A percentile compares a stretch with the other conserved stretches of the same genome.
phyloP scores from a whole-genome alignment of 2,113 vertebrate species.

The Leptodactylus fuscus region DNA sequence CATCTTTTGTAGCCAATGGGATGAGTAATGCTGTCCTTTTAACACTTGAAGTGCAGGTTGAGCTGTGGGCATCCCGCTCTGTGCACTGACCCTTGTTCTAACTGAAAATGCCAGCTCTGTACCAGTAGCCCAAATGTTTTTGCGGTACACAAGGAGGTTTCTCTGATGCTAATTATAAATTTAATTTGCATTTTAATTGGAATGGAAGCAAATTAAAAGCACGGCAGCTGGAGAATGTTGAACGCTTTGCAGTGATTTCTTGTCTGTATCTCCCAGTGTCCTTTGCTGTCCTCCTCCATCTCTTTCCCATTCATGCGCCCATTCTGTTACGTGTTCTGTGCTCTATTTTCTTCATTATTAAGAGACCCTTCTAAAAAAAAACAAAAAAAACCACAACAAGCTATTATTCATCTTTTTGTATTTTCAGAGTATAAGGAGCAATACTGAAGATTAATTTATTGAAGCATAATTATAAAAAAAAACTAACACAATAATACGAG shows the following conservation, averaged over 20 bases:
- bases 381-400: not conserved
- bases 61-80: constrained; percentile 10
- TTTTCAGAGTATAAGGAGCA: not conserved
- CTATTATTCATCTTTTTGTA: not conserved
- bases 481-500: not conserved
- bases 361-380: not conserved
- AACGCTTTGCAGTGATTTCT: constrained; percentile 89
- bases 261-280: constrained; percentile 82
- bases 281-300: constrained; percentile 71
- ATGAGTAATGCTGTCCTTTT: not conserved
- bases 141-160: constrained; percentile 92
- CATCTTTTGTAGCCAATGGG: not conserved
- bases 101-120: constrained; percentile 66
- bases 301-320: constrained; percentile 79
- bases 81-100: constrained; percentile 46
- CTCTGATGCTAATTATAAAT: constrained; percentile 99
- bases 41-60: constrained; percentile 8
- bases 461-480: not conserved
- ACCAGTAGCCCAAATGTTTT: constrained; percentile 93
- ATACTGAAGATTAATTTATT: not conserved
- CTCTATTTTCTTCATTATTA: constrained; percentile 59
- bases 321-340: constrained; percentile 66
- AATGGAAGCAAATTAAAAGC: constrained; percentile 99
- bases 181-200: constrained; percentile 99
- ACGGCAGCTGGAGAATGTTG: constrained; percentile 99